Conservation (phyloP, 30 jellyfish, hydroid and myxozoan genomes). For the Sanderia malayensis region DNA sequence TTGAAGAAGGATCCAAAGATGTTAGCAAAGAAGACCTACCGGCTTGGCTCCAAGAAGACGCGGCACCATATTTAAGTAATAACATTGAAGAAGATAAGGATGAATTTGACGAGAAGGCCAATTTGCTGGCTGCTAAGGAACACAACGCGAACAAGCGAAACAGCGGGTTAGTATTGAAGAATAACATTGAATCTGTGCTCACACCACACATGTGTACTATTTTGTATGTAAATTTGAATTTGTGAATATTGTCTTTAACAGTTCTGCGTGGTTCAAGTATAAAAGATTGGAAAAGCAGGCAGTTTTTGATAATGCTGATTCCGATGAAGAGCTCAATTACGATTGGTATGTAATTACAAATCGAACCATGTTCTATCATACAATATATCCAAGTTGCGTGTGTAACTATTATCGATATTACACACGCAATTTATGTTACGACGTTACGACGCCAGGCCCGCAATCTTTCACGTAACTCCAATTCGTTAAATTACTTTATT, state of each 20-base stretch:
- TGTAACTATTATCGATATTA: too few species aligned
- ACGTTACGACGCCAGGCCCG: too few species aligned
- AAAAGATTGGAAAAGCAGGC: slow-evolving; percentile 55
- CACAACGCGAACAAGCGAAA: background rate
- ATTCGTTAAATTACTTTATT: too few species aligned
- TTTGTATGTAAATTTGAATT: too few species aligned
- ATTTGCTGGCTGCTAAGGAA: background rate
- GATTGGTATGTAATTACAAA: too few species aligned
- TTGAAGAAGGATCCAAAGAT: slow-evolving; percentile 17
- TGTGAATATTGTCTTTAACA: background rate
- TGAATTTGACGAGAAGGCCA: slow-evolving; percentile 2
- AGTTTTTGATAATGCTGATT: slow-evolving; percentile 22
- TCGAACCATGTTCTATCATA: too few species aligned
- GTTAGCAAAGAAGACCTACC: slow-evolving; percentile 16
- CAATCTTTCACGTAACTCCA: too few species aligned
- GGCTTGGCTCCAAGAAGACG: background rate
- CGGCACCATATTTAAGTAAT: background rate
- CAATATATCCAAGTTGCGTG: too few species aligned
- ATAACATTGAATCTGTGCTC: too few species aligned
- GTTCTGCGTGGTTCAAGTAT: slow-evolving; percentile 46
- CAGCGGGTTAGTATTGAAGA: slow-evolving; percentile 63
- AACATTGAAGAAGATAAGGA: slow-evolving; percentile 12
- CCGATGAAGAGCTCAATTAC: slow-evolving; percentile 55
- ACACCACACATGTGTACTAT: too few species aligned
- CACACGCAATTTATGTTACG: too few species aligned